These are phyloP conservation scores for Eulemur coronatus DNA, from an alignment of 2,797 vertebrate genomes.

Conservation along the genomic window DNA sequence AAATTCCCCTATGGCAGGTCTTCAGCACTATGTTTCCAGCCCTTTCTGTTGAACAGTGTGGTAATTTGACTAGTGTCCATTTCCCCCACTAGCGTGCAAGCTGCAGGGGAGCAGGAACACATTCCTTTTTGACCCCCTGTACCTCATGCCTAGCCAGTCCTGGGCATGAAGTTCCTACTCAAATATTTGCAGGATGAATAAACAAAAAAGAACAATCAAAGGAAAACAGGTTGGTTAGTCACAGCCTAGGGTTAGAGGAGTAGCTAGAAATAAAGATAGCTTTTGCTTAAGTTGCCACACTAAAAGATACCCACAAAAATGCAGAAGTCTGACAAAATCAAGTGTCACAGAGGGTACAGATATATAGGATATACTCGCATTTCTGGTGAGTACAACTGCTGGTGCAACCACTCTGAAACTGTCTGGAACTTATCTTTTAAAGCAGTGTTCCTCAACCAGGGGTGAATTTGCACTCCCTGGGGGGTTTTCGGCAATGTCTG, in stretches of 20 bases:
- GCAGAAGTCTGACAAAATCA: neutral
- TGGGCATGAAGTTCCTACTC: neutral
- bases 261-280: neutral
- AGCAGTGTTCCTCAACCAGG: neutral
- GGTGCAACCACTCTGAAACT: neutral
- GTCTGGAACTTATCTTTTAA: neutral
- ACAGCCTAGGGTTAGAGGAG: neutral
- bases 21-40: neutral
- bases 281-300: neutral
- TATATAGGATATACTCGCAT: neutral
- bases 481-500: neutral
- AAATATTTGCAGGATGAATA: neutral
- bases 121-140: neutral
- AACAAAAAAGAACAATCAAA: neutral
- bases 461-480: neutral
- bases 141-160: neutral
- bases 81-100: neutral
- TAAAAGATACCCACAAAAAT: neutral
- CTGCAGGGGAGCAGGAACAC: neutral
- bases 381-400: neutral
- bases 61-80: neutral
- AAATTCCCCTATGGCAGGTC: neutral
- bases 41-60: neutral
- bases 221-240: neutral
- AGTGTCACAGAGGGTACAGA: neutral